Conservation (phyloP, 92 coral and sea anemone species). For the Virgularia gustaviana region DNA sequence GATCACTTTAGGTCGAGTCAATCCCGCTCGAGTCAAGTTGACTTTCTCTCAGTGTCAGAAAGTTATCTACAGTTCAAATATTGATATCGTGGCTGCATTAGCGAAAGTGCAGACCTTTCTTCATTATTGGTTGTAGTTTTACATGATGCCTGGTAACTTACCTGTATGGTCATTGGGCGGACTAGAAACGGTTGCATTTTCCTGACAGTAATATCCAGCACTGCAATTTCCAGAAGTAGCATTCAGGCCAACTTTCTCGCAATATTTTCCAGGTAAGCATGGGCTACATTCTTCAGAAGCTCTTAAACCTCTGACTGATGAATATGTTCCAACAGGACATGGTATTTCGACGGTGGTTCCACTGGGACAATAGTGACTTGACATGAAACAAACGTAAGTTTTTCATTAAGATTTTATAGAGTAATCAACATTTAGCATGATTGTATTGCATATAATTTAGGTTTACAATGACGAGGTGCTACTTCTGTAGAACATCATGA, state of each 20-base stretch:
- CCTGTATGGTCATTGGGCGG: slow-evolving; percentile 85
- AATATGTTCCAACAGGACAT: slow-evolving; percentile 74
- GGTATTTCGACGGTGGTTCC: slow-evolving; percentile 74
- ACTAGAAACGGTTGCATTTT: slow-evolving; percentile 73
- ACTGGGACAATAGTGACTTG: slow-evolving; percentile 74
- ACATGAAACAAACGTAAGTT: too few species aligned
- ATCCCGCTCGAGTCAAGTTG: too few species aligned
- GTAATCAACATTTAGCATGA: too few species aligned
- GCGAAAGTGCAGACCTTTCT: not conserved
- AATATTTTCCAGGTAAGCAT: slow-evolving; percentile 86
- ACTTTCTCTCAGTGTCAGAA: too few species aligned
- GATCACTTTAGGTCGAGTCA: too few species aligned
- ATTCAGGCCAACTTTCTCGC: slow-evolving; percentile 74
- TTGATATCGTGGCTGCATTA: not conserved
- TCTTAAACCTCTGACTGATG: slow-evolving; percentile 69
- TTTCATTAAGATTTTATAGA: too few species aligned
- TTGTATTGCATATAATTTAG: too few species aligned
- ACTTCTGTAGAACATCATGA: too few species aligned
- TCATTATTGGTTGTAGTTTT: not conserved
- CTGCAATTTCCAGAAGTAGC: slow-evolving; percentile 89
- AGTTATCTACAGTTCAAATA: too few species aligned
- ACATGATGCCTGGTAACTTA: slow-evolving; percentile 49
- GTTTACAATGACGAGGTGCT: too few species aligned
- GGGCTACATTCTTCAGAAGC: slow-evolving; percentile 74
- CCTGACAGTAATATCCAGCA: slow-evolving; percentile 82